These are phyloP conservation scores for Agrotis ipsilon DNA, from an alignment of 2,888 invertebrate species.

Conservation along the genomic window DNA sequence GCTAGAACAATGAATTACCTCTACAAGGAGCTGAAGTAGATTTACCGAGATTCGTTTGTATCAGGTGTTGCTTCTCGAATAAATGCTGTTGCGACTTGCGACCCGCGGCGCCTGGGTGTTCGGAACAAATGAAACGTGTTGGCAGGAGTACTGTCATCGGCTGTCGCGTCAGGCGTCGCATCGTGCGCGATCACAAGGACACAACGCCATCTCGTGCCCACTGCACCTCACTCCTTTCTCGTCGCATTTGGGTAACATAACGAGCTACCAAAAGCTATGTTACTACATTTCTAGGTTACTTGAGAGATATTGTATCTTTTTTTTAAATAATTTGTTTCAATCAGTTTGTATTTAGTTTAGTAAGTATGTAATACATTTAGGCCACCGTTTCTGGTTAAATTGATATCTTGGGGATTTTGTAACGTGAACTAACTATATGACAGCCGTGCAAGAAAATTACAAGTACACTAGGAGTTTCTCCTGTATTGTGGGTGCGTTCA, in stretches of 20 bases:
- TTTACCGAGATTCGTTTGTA: neutral
- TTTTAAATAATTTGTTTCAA: no score
- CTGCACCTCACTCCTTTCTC: neutral
- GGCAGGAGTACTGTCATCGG: neutral
- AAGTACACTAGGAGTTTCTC: no score
- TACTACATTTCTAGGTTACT: neutral
- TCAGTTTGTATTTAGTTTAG: no score
- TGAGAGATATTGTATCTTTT: neutral
- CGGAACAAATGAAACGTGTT: constrained; percentile 1
- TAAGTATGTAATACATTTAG: no score
- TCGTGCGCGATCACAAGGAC: neutral
- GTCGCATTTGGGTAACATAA: neutral
- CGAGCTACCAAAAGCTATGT: neutral
- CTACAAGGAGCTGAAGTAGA: constrained; percentile 2
- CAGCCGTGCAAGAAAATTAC: no score
- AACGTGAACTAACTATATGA: no score
- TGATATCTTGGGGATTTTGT: no score
- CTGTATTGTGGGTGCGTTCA: no score
- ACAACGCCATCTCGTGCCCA: neutral
- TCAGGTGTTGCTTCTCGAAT: neutral
- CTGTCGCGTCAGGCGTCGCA: neutral
- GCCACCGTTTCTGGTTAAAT: no score
- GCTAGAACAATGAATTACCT: constrained; percentile 18
- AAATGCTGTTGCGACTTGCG: no score
- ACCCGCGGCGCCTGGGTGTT: neutral